Evolutionary conservation across 2,113 vertebrate species (phyloP).

Genomic region (Menidia beryllina): DNA sequence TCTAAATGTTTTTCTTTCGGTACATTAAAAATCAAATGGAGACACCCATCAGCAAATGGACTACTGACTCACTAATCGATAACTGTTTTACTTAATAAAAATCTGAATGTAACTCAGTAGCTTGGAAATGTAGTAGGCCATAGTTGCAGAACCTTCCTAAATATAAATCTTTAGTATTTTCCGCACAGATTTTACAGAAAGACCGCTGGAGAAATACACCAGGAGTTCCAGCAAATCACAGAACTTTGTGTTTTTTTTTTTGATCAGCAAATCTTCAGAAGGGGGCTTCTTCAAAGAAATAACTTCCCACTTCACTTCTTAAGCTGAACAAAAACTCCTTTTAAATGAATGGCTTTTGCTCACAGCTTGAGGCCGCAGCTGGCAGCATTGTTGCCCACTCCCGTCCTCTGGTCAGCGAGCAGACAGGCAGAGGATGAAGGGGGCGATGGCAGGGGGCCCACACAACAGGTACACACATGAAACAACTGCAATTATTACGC

Average conservation of each 20-base stretch:
- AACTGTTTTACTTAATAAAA: background rate
- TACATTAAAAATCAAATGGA: too few relatives aligned
- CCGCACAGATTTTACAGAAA: background rate
- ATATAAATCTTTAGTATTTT: background rate
- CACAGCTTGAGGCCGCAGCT: constrained; percentile 79
- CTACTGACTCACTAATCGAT: too few relatives aligned
- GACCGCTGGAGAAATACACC: constrained; percentile 29
- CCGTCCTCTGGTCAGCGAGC: constrained; percentile 56
- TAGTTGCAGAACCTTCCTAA: too few relatives aligned
- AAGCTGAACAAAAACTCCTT: constrained; percentile 72
- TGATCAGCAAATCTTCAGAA: constrained; percentile 75
- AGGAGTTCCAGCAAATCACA: constrained; percentile 63
- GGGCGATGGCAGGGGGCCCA: constrained; percentile 36
- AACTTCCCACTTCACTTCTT: constrained; percentile 81
- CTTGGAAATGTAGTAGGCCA: background rate
- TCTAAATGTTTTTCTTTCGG: too few relatives aligned
- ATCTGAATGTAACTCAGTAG: too few relatives aligned
- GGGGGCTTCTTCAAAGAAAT: constrained; percentile 80
- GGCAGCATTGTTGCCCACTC: constrained; percentile 71
- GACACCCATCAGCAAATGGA: too few relatives aligned
- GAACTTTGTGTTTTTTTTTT: constrained; percentile 68
- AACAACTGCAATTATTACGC: constrained; percentile 66
- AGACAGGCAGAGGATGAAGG: constrained; percentile 58
- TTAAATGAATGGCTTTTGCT: constrained; percentile 76
- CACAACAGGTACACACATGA: constrained; percentile 75